Conservation (phyloP, 2,113 vertebrate species). For the Tonatia bakeri region DNA sequence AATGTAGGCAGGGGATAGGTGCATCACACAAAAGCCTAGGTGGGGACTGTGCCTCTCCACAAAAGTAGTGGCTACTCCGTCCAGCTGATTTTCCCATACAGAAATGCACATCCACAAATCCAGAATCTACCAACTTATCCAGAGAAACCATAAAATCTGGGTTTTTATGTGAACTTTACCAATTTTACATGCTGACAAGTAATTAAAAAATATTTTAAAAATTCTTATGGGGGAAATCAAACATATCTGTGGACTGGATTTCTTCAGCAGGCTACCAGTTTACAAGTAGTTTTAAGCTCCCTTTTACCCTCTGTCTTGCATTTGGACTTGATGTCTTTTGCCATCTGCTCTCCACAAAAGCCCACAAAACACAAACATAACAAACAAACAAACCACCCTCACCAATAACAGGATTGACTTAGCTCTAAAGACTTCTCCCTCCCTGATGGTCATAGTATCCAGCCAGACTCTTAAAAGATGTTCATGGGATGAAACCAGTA, state of each 20-base stretch:
- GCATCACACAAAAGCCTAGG: not conserved
- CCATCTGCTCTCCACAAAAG: not conserved
- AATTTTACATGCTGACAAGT: conserved; percentile 41
- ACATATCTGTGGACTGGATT: conserved; percentile 25
- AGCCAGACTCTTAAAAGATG: not conserved
- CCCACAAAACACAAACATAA: not conserved
- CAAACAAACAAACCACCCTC: not conserved
- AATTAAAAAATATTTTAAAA: conserved; percentile 29
- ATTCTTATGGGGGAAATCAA: conserved; percentile 5
- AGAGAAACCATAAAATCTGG: conserved; percentile 2
- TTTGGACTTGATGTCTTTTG: conserved; percentile 39
- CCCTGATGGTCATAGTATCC: not conserved
- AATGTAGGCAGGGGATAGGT: not conserved
- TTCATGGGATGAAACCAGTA: conserved; percentile 1
- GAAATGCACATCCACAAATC: not conserved
- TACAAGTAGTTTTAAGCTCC: conserved; percentile 38
- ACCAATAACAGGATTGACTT: conserved; percentile 21
- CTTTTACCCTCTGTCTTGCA: conserved; percentile 24
- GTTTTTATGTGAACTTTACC: not conserved
- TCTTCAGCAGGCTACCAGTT: conserved; percentile 26
- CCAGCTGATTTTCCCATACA: conserved; percentile 12
- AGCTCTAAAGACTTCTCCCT: not conserved
- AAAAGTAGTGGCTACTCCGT: not conserved
- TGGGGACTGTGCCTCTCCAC: not conserved
- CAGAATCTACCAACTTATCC: not conserved